Evolutionary conservation across 1,140 invertebrate species (phyloP).

Genomic region (Rhyacophila brunnea): DNA sequence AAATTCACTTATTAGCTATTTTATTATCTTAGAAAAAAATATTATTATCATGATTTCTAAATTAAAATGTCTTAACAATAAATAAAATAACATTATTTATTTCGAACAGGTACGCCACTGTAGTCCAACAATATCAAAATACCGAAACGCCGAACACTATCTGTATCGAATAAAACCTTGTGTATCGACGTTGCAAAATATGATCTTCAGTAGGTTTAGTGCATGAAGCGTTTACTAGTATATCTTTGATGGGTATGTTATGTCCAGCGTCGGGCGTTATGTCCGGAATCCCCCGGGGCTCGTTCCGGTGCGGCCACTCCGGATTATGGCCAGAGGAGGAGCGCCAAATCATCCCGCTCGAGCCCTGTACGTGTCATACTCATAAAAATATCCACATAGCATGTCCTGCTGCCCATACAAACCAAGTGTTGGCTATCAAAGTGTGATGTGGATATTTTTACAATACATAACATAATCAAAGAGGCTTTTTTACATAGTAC

Average conservation of each 20-base stretch:
- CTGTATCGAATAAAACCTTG: no score
- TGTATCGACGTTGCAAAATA: no score
- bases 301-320: slow-evolving; percentile 12
- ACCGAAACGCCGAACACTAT: background rate
- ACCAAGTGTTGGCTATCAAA: slow-evolving; percentile 3
- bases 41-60: no score
- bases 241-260: slow-evolving; percentile 1
- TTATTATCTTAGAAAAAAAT: no score
- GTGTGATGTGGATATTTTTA: background rate
- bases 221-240: background rate
- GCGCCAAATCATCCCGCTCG: slow-evolving; percentile 1
- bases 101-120: no score
- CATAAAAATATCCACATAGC: slow-evolving; percentile 10
- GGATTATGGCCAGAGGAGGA: background rate
- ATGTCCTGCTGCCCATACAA: background rate
- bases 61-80: no score
- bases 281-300: slow-evolving; percentile 5
- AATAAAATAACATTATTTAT: no score
- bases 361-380: slow-evolving; percentile 7
- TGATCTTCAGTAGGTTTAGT: background rate
- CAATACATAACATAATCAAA: no score
- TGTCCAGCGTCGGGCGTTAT: background rate
- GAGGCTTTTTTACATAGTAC: no score
- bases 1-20: no score
- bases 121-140: no score